These are phyloP conservation scores for Craniophora ligustri DNA, from an alignment of 2,888 invertebrate species.

Conservation along the genomic window DNA sequence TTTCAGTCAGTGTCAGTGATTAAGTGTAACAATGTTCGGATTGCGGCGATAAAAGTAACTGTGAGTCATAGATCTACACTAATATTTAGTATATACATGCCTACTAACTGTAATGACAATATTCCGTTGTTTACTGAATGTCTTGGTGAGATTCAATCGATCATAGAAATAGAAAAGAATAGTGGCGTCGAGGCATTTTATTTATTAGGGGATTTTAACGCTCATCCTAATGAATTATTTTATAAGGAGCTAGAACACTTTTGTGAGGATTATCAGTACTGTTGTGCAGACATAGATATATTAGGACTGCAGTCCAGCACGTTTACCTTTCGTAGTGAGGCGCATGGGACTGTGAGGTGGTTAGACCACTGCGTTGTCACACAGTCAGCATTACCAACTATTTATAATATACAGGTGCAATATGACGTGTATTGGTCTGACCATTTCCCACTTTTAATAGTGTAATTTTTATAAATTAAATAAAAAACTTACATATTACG, in stretches of 20 bases:
- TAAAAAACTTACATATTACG: not conserved
- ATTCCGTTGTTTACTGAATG: not conserved
- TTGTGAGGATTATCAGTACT: not conserved
- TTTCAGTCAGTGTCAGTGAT: not conserved
- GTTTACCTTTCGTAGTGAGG: conserved; percentile 1
- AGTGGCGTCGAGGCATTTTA: not conserved
- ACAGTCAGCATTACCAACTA: not conserved
- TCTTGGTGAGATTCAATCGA: not conserved
- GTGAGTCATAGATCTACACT: not conserved
- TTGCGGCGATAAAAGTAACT: not conserved
- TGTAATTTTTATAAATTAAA: not conserved
- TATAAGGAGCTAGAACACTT: not conserved
- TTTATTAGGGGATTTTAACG: not conserved
- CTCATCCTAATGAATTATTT: not conserved
- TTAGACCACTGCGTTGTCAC: not conserved
- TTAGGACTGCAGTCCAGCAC: not conserved
- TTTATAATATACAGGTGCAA: not conserved
- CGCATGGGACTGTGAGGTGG: not conserved
- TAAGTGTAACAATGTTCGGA: not conserved
- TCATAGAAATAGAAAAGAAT: not conserved
- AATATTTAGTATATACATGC: not conserved
- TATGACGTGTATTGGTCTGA: conserved; percentile 1
- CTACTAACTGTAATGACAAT: not conserved
- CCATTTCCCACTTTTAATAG: not conserved
- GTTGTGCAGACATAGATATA: not conserved